A percentile compares a stretch with the other conserved stretches of the same genome.
Conservation (phyloP, 2,113 vertebrate species). For the Entelurus aequoreus region DNA sequence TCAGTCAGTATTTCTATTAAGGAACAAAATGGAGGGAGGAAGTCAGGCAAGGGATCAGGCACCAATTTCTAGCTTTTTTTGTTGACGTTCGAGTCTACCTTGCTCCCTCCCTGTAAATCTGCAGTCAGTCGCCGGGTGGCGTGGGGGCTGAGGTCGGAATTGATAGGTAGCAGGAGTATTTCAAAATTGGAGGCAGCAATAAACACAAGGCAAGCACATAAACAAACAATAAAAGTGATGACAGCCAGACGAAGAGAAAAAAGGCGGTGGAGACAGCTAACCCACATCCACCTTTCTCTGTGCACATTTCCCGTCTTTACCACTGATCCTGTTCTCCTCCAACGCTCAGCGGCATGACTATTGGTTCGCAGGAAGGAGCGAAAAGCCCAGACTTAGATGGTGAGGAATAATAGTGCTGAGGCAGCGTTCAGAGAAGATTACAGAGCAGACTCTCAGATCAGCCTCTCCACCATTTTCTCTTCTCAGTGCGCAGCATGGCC, state of each 20-base stretch:
- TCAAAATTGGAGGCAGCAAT: conserved; percentile 23
- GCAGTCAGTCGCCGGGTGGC: conserved; percentile 5
- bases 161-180: conserved; percentile 28
- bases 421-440: conserved; percentile 78
- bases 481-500: conserved; percentile 30
- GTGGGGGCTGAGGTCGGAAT: conserved; percentile 6
- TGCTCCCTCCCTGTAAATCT: conserved; percentile 23
- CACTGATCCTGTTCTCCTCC: conserved; percentile 22
- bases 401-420: conserved; percentile 76
- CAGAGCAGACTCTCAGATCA: conserved; percentile 76
- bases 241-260: conserved; percentile 15
- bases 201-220: conserved; percentile 29
- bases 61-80: conserved; percentile 15
- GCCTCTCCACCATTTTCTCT: conserved; percentile 75
- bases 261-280: background rate
- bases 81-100: conserved; percentile 14
- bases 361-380: conserved; percentile 69
- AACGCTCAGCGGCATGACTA: conserved; percentile 36
- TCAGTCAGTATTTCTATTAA: conserved; percentile 29
- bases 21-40: background rate
- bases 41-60: conserved; percentile 8
- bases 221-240: conserved; percentile 44
- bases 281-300: background rate
- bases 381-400: conserved; percentile 51
- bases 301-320: conserved; percentile 17